A percentile compares a stretch with the other conserved stretches of the same genome.
phyloP scores from a whole-genome alignment of 2,113 vertebrate species.

The Forbesichthys agassizii region DNA sequence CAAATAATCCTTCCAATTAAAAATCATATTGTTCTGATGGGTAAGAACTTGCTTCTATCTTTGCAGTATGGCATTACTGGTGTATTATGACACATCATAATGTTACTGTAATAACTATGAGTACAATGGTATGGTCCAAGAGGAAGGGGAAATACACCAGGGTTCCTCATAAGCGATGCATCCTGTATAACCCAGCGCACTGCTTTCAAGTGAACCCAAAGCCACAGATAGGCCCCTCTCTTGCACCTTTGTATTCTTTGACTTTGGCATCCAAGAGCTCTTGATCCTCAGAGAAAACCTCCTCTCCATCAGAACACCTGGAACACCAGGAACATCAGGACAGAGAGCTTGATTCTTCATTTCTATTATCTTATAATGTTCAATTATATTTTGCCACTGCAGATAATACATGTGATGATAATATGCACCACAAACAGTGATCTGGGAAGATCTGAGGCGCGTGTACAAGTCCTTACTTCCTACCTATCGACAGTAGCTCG shows the following conservation, averaged over 20 bases:
- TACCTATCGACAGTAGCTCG: conserved; percentile 86
- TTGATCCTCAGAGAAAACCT: conserved; percentile 65
- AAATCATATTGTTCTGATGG: background rate
- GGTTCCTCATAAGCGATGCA: background rate
- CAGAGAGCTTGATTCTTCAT: background rate
- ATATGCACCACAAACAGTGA: background rate
- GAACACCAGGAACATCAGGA: conserved; percentile 5
- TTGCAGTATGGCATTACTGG: too few relatives aligned
- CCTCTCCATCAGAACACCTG: conserved; percentile 84
- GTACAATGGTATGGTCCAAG: background rate
- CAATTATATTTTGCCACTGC: background rate
- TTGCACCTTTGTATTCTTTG: conserved; percentile 83
- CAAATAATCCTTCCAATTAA: background rate
- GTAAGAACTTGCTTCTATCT: too few relatives aligned
- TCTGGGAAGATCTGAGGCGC: background rate
- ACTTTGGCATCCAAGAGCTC: conserved; percentile 69
- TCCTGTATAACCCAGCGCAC: background rate
- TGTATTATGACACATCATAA: too few relatives aligned
- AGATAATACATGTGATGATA: background rate
- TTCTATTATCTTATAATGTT: too few relatives aligned
- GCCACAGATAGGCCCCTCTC: too few relatives aligned
- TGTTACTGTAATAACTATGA: too few relatives aligned
- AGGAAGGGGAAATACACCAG: background rate
- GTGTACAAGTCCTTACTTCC: background rate
- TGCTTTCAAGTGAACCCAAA: background rate